Evolutionary conservation across 2,113 vertebrate species (phyloP), one percentile per base, ranked within the genome.

Genomic region (Barbus barbus): DNA sequence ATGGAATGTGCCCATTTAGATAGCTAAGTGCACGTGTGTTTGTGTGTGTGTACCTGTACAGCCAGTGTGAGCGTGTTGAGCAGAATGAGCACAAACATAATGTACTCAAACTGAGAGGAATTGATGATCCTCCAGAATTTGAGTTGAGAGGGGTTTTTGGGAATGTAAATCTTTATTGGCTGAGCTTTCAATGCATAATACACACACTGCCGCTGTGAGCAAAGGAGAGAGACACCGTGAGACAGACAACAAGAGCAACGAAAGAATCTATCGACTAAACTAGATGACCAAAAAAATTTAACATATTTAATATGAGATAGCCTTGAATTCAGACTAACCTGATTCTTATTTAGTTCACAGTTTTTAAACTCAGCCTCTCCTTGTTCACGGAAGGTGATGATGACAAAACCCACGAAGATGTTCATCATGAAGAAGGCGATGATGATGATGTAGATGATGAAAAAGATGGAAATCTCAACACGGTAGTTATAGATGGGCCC

Each of bases 391-490:
- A 98, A 98, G 2, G 97, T 98, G 92, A 98, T 98, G 94, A 98
- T 98, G 91, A 98, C 97, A 1, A 98, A 98, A 75, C 97, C 97
- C 65, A 98, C 97, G 0, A 98, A 98, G 92, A 98, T 98, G 91
- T 98, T 98, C 97, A 98, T 98, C 97, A 98, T 98, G 94, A 98
- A 98, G 94, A 98, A 98, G 61, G 97, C 97, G 0, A 98, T 98
- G 94, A 98, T 97, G 91, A 98, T 98, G 93, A 98, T 98, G 92
- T 98, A 98, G 92, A 98, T 94, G 24, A 98, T 96, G 92, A 98
- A 98, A 93, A 98, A 98, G 89, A 98, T 95, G 72, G 97, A 98
- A 88, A 98, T 97, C 90, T 98, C 97, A 86, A 98, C 95, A 0
- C 95, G 95, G 89, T 97, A 96, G 92, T 98, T 98, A 89, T 98